Percentiles rank a stretch among this genome's conserved stretches.
Conservation (phyloP, 1,140 invertebrate species). For the Neotoxoptera formosana region DNA sequence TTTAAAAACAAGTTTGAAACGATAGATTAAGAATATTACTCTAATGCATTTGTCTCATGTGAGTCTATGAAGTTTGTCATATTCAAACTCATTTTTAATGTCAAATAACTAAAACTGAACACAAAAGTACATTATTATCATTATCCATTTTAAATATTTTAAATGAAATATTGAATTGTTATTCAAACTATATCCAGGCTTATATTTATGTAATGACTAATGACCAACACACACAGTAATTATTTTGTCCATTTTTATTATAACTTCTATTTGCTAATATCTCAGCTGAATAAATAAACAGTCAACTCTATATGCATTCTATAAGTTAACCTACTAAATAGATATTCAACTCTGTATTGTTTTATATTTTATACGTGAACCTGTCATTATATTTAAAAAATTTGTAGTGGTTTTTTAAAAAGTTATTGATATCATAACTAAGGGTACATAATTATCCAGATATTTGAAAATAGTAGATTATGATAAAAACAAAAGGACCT, state of each 20-base stretch:
- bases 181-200: background rate
- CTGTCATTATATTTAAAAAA: background rate
- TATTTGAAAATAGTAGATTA: background rate
- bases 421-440: background rate
- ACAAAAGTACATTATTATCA: background rate
- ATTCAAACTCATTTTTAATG: background rate
- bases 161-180: background rate
- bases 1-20: background rate
- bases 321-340: background rate
- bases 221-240: background rate
- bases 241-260: slow-evolving; percentile 22
- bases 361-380: background rate
- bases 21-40: background rate
- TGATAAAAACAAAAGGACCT: background rate
- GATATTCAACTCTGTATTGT: background rate
- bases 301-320: background rate
- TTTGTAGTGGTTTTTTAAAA: background rate
- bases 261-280: background rate
- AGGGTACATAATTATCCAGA: background rate
- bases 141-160: background rate
- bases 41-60: background rate
- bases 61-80: background rate
- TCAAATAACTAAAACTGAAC: background rate
- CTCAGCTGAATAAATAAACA: slow-evolving; percentile 25
- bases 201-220: background rate